phyloP scores from a whole-genome alignment of 1,140 invertebrate genomes.

The Aradophagus sp. region DNA sequence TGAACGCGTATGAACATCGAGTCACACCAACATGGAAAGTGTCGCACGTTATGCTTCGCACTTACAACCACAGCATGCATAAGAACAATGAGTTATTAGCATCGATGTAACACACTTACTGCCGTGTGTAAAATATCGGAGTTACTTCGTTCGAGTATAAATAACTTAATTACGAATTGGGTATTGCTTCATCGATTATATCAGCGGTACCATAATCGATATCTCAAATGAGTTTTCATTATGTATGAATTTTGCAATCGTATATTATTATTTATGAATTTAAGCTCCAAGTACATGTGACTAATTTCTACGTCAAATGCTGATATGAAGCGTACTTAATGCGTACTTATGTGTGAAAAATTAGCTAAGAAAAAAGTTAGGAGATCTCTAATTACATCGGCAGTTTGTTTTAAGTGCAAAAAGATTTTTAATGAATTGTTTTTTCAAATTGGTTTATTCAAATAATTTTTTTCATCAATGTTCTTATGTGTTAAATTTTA shows the following conservation, averaged over 20 bases:
- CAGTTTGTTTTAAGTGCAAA: not conserved
- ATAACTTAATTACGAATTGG: slow-evolving; percentile 49
- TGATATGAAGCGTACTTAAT: no score
- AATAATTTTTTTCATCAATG: no score
- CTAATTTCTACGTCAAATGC: slow-evolving; percentile 17
- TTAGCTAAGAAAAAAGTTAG: no score
- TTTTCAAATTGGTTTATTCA: no score
- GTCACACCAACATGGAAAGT: slow-evolving; percentile 23
- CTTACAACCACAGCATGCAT: slow-evolving; percentile 43
- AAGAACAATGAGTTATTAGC: slow-evolving; percentile 52
- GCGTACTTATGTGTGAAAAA: no score
- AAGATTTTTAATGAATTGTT: not conserved
- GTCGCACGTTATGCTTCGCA: slow-evolving; percentile 44
- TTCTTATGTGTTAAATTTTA: no score
- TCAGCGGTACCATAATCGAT: slow-evolving; percentile 35
- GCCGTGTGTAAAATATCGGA: slow-evolving; percentile 29
- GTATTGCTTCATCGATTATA: slow-evolving; percentile 38
- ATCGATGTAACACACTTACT: slow-evolving; percentile 35
- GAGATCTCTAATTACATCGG: no score
- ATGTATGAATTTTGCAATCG: slow-evolving; percentile 39
- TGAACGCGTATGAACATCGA: not conserved
- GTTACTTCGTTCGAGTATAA: slow-evolving; percentile 44
- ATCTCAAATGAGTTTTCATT: slow-evolving; percentile 40
- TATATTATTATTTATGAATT: slow-evolving; percentile 31
- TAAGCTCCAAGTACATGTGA: slow-evolving; percentile 21